A percentile compares a stretch with the other conserved stretches of the same genome.
phyloP scores from a whole-genome alignment of 2,888 invertebrate species.

The Scelioninae gen. 1 region DNA sequence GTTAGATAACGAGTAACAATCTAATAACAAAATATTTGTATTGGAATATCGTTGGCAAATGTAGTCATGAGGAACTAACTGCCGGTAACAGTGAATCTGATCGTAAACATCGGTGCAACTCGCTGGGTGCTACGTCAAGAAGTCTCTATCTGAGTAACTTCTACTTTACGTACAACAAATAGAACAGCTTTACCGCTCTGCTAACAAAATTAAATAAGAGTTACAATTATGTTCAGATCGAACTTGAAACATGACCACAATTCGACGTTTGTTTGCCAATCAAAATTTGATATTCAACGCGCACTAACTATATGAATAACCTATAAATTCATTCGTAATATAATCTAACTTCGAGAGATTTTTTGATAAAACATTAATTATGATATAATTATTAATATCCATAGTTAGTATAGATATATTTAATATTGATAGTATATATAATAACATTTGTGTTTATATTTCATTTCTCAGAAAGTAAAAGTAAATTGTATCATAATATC shows the following conservation, averaged over 20 bases:
- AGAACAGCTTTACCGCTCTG: conserved; percentile 7
- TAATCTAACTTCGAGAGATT: too few species aligned
- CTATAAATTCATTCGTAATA: too few species aligned
- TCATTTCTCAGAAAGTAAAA: too few species aligned
- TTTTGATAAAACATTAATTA: too few species aligned
- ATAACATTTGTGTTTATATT: too few species aligned
- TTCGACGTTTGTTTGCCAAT: too few species aligned
- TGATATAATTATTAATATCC: too few species aligned
- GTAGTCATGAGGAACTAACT: conserved; percentile 38
- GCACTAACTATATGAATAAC: too few species aligned
- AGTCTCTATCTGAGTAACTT: conserved; percentile 42
- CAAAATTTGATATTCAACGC: too few species aligned
- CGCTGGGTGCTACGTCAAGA: conserved; percentile 18
- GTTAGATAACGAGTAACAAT: conserved; percentile 15
- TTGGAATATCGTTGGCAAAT: conserved; percentile 30
- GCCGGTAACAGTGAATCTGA: conserved; percentile 27
- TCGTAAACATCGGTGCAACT: conserved; percentile 28
- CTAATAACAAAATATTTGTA: conserved; percentile 47
- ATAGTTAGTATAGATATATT: too few species aligned
- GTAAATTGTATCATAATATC: too few species aligned
- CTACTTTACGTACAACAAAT: conserved; percentile 23
- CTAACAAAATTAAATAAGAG: conserved; percentile 19
- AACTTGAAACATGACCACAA: neutral
- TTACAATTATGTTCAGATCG: conserved; percentile 8
- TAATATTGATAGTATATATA: too few species aligned